phyloP scores from a whole-genome alignment of 2,888 invertebrate genomes.

The Tachina grossa region DNA sequence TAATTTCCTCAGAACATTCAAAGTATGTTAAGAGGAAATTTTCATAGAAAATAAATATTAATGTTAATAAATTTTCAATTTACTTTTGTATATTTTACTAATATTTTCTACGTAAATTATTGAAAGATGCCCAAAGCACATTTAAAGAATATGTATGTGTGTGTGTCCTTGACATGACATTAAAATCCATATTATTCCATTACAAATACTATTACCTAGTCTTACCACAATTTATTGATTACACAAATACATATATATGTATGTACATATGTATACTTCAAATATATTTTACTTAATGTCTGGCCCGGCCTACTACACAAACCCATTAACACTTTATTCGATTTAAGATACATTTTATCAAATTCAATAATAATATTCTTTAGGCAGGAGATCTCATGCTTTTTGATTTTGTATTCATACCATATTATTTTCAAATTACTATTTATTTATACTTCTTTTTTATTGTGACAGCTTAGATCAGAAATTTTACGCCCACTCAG shows the following conservation, averaged over 20 bases:
- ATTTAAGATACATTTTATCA: constrained; percentile 13
- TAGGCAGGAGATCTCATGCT: neutral
- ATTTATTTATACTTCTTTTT: constrained; percentile 10
- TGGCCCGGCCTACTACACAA: neutral
- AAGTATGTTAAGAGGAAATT: no score
- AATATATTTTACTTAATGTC: neutral
- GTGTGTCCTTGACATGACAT: no score
- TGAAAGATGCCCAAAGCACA: no score
- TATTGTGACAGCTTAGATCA: constrained; percentile 56
- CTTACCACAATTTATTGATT: neutral
- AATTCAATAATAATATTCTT: neutral
- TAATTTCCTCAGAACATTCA: no score
- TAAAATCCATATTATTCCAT: no score
- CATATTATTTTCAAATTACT: neutral
- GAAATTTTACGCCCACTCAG: constrained; percentile 13
- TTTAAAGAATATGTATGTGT: no score
- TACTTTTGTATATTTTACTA: no score
- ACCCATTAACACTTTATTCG: neutral
- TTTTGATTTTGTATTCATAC: neutral
- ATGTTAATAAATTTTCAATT: no score
- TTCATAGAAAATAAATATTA: no score
- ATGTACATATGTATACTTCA: no score
- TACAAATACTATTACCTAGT: no score
- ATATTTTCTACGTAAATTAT: no score
- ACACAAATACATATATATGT: neutral